Evolutionary conservation across 2,113 vertebrate species (phyloP).

Genomic region (Nothocercus nigrocapillus): DNA sequence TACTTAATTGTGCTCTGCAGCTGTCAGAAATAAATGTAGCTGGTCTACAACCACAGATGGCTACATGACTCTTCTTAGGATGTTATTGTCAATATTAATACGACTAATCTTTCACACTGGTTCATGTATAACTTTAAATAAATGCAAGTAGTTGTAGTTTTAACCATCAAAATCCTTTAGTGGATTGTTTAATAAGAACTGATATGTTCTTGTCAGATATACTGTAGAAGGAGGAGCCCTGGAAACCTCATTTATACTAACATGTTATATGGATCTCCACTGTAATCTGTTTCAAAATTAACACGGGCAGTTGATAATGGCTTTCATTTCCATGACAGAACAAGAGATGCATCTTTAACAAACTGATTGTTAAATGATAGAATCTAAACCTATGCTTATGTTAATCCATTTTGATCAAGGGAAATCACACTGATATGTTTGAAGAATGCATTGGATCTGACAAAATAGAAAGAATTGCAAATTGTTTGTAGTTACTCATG

Average conservation of each 20-base stretch:
- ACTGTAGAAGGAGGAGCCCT: not conserved
- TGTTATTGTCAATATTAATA: not conserved
- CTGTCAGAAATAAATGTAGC: slow-evolving; percentile 21
- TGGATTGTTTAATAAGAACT: not conserved
- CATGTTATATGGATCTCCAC: not conserved
- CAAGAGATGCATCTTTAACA: not conserved
- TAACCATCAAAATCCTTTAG: not conserved
- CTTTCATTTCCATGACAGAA: not conserved
- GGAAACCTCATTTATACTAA: not conserved
- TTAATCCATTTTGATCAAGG: slow-evolving; percentile 15
- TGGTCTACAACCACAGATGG: too few species aligned
- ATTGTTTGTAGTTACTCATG: not conserved
- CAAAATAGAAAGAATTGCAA: slow-evolving; percentile 9
- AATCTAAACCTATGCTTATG: not conserved
- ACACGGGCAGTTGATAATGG: not conserved
- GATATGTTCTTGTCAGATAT: not conserved
- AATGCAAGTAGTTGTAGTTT: not conserved
- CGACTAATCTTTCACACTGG: slow-evolving; percentile 4
- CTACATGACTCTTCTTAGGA: not conserved
- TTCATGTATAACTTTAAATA: slow-evolving; percentile 3
- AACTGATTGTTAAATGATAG: not conserved
- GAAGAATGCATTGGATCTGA: not conserved
- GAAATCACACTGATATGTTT: not conserved
- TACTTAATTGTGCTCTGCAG: slow-evolving; percentile 10
- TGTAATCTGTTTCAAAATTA: slow-evolving; percentile 24